A percentile compares a stretch with the other conserved stretches of the same genome.
phyloP scores from a whole-genome alignment of 2,113 vertebrate genomes.

The Catharus minimus region DNA sequence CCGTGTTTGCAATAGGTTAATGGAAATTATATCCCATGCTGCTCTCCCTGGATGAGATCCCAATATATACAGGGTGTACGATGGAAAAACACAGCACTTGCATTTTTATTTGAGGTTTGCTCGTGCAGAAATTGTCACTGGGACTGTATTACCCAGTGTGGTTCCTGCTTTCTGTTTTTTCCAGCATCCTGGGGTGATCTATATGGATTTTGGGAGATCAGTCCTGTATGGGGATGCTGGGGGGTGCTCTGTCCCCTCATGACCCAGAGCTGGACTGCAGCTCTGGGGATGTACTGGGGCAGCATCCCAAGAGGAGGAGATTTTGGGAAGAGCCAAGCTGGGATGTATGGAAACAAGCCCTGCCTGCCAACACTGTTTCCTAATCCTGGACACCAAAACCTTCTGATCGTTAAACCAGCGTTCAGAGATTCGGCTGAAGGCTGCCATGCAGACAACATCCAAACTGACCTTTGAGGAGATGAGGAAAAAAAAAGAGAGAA shows the following conservation, averaged over 20 bases:
- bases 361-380: slow-evolving; percentile 29
- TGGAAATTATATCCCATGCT: neutral
- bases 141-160: neutral
- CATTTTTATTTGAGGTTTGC: neutral
- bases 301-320: slow-evolving; percentile 17
- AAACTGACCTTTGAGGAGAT: slow-evolving; percentile 45
- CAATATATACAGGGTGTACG: rapidly evolving
- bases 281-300: neutral
- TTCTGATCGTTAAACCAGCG: slow-evolving; percentile 24
- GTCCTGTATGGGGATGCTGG: rapidly evolving
- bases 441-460: slow-evolving; percentile 51
- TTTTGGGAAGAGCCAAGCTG: neutral
- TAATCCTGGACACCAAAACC: slow-evolving; percentile 18
- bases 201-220: neutral
- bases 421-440: neutral
- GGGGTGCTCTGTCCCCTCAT: neutral
- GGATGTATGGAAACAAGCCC: slow-evolving; percentile 24
- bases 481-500: neutral
- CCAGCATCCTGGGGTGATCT: neutral
- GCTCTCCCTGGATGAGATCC: neutral
- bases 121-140: rapidly evolving
- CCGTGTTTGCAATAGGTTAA: neutral
- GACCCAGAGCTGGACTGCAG: neutral
- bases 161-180: neutral
- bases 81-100: neutral